Evolutionary conservation across 2,888 invertebrate species (phyloP), one percentile per base, ranked within the genome.

Genomic region (Andrena marginata): DNA sequence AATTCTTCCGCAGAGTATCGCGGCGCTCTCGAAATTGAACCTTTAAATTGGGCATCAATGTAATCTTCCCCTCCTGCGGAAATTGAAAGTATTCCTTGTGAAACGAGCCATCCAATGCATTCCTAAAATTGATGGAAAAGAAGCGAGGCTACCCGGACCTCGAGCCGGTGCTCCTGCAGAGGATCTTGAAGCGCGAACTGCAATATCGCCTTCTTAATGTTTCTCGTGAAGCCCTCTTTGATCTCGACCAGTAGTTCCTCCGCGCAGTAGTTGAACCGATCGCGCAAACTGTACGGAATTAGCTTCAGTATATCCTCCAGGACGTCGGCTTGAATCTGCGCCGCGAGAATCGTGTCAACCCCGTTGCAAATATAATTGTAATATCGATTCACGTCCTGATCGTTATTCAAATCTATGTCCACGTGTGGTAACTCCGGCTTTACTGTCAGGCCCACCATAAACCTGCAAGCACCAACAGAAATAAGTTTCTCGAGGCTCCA

Each of bases 301-400:
- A 97, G 94, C 82, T 94, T 94, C 63, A 96, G 95, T 51, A 97
- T 96, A 91, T 95, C 95, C 71, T 95, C 94, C 71, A 98, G 94
- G 91, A 97, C 96, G 89, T 95, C 95, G 76, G 96, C 96, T 91
- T 97, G 97, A 91, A 98, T 95, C 7, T 98, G 97, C 0, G 98
- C 97, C 0, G 98, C 97, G 92, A 98, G 97, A 87, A 98, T 96
- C 0, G 98, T 98, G 92, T 98, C 98, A 48, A 98, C 97, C 1
- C 99, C 99, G 93, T 98, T 97, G 90, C 97, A 96, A 77, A 98
- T 96, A 91, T 98, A 99, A 94, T 98, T 98, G 93, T 98, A 97
- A 94, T 98, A 99, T 82, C 98, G 95, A 69, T 97, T 94, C 89
- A 97, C 94, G 92, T 97, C 96, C 88, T 96, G 95, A 91, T 97